Evolutionary conservation across 1,140 invertebrate genomes (phyloP), one percentile per base, ranked within the genome.

Genomic region (Brachionus calyciflorus): DNA sequence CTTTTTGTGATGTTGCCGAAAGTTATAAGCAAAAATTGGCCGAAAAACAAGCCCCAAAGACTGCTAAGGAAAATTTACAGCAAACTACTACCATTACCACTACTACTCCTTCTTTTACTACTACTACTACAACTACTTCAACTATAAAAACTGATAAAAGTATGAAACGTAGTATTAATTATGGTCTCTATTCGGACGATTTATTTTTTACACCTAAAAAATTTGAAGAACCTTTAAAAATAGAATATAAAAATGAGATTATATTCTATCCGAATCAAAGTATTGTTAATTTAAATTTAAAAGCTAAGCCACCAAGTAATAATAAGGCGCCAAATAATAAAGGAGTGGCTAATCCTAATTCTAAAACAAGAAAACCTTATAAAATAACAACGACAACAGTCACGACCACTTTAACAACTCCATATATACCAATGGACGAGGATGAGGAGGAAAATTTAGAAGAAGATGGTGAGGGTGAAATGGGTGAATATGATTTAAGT

Each of bases 1-100:
- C 69, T 17, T 73, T 73, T 55, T 73, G 69, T 21, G 69, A 73
- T 17, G 46, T 73, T 19, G 17, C 44, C 14, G 46, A 73, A 33
- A 44, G 17, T 21, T 65, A 65, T 41, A 44, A 26, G 14, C 40
- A 44, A 21, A 65, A 65, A 44, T 26, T 73, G 24, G 44, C 46
- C 17, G 44, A 51, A 30, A 14, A 37, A 24, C n/a, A 55, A 37
- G 19, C 37, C 19, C 19, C 46, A 26, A 55, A 73, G 40, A 6
- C 9, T 6, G 30, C 5, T 12, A 28, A 33, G 19, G 7, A 3
- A 6, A 17, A 6, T 4, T 3, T 14, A 33, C 7, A 9, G 7
- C n/a, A n/a, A n/a, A 33, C 30, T 7, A 19, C 12, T 6, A 55
- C 1, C 28, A 21, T 7, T 17, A 48, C n/a, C 17, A 19, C 68